Evolutionary conservation across 2,888 invertebrate species (phyloP).

Genomic region (Sthenelais limicola): DNA sequence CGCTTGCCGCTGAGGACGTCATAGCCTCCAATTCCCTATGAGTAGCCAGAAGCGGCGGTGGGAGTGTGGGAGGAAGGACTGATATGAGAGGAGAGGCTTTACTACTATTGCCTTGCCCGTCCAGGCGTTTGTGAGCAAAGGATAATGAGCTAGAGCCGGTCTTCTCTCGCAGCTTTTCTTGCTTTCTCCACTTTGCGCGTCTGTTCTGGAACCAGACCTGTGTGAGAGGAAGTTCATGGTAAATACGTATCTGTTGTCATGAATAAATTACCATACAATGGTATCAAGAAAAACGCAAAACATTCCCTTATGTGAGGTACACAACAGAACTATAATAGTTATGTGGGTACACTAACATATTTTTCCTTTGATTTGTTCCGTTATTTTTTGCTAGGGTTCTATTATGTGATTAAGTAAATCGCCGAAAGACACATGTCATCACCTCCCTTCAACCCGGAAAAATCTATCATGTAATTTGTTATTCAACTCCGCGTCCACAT

Average conservation of each 20-base stretch:
- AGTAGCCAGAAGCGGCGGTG: conserved; percentile 25
- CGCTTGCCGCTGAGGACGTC: not conserved
- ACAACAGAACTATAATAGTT: too few species aligned
- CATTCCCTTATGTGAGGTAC: too few species aligned
- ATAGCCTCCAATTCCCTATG: not conserved
- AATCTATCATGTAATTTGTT: not conserved
- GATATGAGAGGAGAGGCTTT: conserved; percentile 27
- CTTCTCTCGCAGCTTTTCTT: conserved; percentile 54
- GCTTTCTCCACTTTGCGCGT: conserved; percentile 63
- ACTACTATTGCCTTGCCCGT: not conserved
- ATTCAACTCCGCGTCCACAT: not conserved
- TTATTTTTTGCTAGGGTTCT: too few species aligned
- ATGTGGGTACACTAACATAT: too few species aligned
- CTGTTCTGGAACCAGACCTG: conserved; percentile 65
- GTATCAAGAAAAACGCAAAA: too few species aligned
- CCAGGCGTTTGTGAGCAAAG: not conserved
- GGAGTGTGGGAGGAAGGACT: conserved; percentile 37
- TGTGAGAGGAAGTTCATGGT: not conserved
- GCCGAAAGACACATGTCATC: too few species aligned
- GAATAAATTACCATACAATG: too few species aligned
- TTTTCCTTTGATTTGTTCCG: too few species aligned
- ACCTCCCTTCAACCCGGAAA: too few species aligned
- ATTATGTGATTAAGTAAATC: too few species aligned
- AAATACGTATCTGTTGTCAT: not conserved
- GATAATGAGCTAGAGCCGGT: not conserved